These are phyloP conservation scores for Oostethus manadensis DNA, from an alignment of 2,113 vertebrate genomes.

Conservation along the genomic window DNA sequence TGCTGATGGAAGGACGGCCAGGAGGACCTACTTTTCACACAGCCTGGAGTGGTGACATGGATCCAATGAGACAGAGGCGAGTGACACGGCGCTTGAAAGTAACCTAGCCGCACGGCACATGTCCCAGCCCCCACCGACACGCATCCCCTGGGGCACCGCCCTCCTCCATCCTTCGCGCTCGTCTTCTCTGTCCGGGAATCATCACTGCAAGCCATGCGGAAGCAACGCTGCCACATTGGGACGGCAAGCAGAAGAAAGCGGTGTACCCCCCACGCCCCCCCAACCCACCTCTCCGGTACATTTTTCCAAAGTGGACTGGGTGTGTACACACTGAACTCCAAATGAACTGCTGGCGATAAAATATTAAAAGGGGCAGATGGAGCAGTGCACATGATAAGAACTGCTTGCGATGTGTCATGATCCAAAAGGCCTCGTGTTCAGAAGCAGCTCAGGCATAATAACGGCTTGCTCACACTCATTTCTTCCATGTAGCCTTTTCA, in stretches of 20 bases:
- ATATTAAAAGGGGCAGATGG: conserved; percentile 99
- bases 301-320: conserved; percentile 46
- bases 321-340: conserved; percentile 85
- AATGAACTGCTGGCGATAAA: conserved; percentile 91
- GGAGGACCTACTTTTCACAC: conserved; percentile 75
- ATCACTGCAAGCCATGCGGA: conserved; percentile 89
- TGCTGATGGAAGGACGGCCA: conserved; percentile 15
- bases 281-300: background rate
- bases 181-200: conserved; percentile 72
- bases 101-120: conserved; percentile 83
- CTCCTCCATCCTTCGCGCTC: conserved; percentile 68
- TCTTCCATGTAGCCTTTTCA: conserved; percentile 88
- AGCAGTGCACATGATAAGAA: conserved; percentile 97
- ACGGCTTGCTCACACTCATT: conserved; percentile 88
- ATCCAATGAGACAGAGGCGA: conserved; percentile 92
- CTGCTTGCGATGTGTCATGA: conserved; percentile 93
- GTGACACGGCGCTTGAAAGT: conserved; percentile 83
- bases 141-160: conserved; percentile 77
- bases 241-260: conserved; percentile 76
- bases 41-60: conserved; percentile 90
- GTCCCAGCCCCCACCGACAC: conserved; percentile 76
- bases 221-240: conserved; percentile 80
- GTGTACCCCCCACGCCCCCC: background rate
- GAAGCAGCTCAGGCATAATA: conserved; percentile 92
- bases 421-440: conserved; percentile 89